Evolutionary conservation across 2,797 vertebrate genomes (phyloP), one percentile per base, ranked within the genome.

Genomic region (Loriculus beryllinus): DNA sequence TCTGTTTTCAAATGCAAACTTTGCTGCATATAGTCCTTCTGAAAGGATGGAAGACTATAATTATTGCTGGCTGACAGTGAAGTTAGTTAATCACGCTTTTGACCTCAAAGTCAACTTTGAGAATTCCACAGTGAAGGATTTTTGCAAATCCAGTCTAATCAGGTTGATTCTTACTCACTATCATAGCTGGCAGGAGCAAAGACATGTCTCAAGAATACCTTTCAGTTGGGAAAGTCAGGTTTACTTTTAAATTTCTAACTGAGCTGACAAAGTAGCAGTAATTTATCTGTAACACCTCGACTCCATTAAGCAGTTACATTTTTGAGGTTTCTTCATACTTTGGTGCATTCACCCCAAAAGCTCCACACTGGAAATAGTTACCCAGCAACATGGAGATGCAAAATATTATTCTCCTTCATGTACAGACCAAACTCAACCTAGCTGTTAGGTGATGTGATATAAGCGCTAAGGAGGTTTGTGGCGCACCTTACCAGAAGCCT

Each of bases 391-490:
- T 0, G 3, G 33, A 94, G 22, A 69, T 28, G 10, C n/a, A 88
- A 86, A 88, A 49, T 26, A 63, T 5, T 45, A 31, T 33, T 78
- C 10, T 14, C 14, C 20, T 60, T 49, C 13, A 56, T 0, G 2
- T 26, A 60, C 28, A 63, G 37, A 17, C 19, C 35, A 75, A 93
- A 63, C 37, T 79, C 26, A 85, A 54, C 3, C 2, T 5, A 75
- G 82, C 15, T 26, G n/a, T 26, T n/a, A 17, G 19, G 28, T 0
- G 0, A 51, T 4, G 17, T 4, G 26, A 62, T 25, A 8, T 10
- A 75, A 67, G 35, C 3, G 3, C 42, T 51, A 49, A 54, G 16
- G 17, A 86, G 62, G 12, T 13, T 39, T 1, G 3, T 20, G 37
- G 20, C 1, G 16, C 29, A 31, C 19, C 60, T 31, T 51, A 49